These are phyloP conservation scores for Gymnarchus niloticus DNA, from an alignment of 2,113 vertebrate genomes.

Conservation along the genomic window DNA sequence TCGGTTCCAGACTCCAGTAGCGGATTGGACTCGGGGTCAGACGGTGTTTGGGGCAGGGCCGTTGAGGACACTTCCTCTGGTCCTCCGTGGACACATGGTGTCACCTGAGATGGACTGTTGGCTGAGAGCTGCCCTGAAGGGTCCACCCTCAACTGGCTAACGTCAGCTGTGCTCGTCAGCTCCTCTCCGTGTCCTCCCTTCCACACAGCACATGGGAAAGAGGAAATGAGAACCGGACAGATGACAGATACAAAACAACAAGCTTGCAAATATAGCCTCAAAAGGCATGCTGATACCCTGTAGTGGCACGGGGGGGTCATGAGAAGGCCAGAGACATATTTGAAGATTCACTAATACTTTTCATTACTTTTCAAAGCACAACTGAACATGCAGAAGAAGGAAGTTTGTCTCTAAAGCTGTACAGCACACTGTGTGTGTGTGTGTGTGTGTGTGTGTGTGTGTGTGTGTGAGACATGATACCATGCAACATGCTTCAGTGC, in stretches of 20 bases:
- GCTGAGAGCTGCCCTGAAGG: not conserved
- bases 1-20: constrained; percentile 43
- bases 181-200: not conserved
- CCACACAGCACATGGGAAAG: not conserved
- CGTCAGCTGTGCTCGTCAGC: not conserved
- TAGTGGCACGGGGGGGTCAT: not conserved
- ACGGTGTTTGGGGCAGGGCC: not conserved
- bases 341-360: not conserved
- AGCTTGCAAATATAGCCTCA: not conserved
- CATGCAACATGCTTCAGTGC: not conserved
- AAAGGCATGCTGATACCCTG: not conserved
- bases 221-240: not conserved
- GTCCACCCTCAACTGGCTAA: not conserved
- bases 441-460: too few species aligned
- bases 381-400: not conserved
- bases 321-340: not conserved
- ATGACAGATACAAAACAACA: not conserved
- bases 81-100: not conserved
- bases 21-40: constrained; percentile 13
- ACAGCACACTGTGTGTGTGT: too few species aligned
- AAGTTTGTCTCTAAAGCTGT: not conserved
- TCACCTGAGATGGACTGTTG: not conserved
- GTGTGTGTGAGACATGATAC: not conserved
- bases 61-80: constrained; percentile 22
- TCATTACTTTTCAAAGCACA: not conserved